A percentile compares a stretch with the other conserved stretches of the same genome.
phyloP scores from a whole-genome alignment of 2,888 invertebrate genomes.

The Elmis aenea region DNA sequence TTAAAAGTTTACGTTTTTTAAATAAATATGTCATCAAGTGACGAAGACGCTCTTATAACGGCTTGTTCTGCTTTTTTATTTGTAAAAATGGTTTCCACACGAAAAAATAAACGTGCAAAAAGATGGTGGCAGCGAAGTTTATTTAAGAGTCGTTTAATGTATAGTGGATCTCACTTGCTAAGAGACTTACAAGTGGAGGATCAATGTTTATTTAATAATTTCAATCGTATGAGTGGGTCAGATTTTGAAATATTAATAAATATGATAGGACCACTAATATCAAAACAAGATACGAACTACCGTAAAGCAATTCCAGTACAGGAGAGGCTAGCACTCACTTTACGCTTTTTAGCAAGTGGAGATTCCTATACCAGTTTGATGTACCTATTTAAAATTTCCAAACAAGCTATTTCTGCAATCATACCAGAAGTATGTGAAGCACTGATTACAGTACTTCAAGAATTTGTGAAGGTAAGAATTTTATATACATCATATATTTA shows the following conservation, averaged over 20 bases:
- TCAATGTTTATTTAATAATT: no score
- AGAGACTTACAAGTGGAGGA: no score
- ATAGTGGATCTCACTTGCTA: no score
- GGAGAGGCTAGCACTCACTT: conserved; percentile 12
- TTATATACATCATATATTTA: no score
- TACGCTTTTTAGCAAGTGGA: conserved; percentile 10
- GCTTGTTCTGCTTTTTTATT: no score
- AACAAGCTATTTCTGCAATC: conserved; percentile 6
- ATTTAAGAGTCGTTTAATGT: no score
- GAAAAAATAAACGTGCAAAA: no score
- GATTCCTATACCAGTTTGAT: conserved; percentile 5
- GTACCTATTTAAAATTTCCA: conserved; percentile 8
- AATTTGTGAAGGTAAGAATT: conserved; percentile 8
- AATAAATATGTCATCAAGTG: no score
- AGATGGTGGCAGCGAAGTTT: no score
- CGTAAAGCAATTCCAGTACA: conserved; percentile 10
- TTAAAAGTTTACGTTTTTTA: no score
- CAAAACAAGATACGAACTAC: conserved; percentile 9
- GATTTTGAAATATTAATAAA: conserved; percentile 10
- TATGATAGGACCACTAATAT: conserved; percentile 7
- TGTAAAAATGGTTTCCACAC: no score
- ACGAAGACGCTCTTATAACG: no score
- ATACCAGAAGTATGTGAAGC: conserved; percentile 10
- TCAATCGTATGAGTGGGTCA: conserved; percentile 5
- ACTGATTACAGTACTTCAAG: conserved; percentile 6